A percentile compares a stretch with the other conserved stretches of the same genome.
Evolutionary conservation across 2,888 invertebrate species (phyloP).

Genomic region (Andrena chrysosceles): DNA sequence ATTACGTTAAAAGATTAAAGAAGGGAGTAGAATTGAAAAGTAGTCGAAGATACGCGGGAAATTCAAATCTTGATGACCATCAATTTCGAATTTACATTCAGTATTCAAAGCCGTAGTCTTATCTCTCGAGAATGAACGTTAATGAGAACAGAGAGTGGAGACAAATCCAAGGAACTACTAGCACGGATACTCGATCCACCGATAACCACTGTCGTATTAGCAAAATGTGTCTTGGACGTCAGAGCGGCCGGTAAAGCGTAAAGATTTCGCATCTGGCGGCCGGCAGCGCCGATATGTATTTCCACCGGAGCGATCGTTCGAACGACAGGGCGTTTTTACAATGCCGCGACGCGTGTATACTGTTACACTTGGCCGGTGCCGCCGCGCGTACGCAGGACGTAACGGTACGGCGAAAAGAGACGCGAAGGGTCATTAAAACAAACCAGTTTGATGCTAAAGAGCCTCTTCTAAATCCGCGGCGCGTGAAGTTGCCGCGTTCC

Average conservation of each 20-base stretch:
- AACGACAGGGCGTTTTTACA: slow-evolving; percentile 26
- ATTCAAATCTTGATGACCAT: no score
- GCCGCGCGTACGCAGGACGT: slow-evolving; percentile 10
- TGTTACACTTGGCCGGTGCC: slow-evolving; percentile 25
- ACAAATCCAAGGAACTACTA: slow-evolving; percentile 10
- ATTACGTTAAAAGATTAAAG: no score
- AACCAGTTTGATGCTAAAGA: slow-evolving; percentile 58
- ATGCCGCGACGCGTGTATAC: slow-evolving; percentile 6
- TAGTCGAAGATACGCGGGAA: no score
- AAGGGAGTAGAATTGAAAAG: no score
- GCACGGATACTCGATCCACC: slow-evolving; percentile 1
- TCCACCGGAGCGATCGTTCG: neutral
- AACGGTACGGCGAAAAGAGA: slow-evolving; percentile 53
- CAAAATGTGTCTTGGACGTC: neutral
- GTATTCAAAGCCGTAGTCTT: no score
- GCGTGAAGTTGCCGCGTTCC: neutral
- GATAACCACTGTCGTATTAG: slow-evolving; percentile 18
- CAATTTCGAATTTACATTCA: no score
- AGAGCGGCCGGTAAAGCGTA: neutral
- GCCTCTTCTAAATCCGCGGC: slow-evolving; percentile 44
- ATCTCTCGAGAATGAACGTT: no score
- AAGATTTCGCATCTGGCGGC: slow-evolving; percentile 1
- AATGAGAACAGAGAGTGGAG: no score
- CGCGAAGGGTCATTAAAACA: slow-evolving; percentile 48
- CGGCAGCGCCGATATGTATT: slow-evolving; percentile 16